phyloP scores from a whole-genome alignment of 2,888 invertebrate genomes.

The Marasmarcha lunaedactyla region DNA sequence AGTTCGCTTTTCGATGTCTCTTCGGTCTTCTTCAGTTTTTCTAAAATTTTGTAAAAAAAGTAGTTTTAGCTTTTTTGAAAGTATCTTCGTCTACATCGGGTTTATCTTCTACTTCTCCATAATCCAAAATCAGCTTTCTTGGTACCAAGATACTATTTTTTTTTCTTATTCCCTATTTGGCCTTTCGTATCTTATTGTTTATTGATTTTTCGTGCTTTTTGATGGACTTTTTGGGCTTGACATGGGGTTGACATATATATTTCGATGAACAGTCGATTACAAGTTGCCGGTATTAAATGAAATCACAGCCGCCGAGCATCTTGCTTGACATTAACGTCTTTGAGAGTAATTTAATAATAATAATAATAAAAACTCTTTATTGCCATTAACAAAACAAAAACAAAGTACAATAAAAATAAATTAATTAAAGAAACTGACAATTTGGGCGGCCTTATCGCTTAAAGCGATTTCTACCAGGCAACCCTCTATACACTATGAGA shows the following conservation, averaged over 20 bases:
- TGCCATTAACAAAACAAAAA: too few relatives aligned
- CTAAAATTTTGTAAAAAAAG: slow-evolving; percentile 9
- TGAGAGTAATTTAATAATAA: too few relatives aligned
- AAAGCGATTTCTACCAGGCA: too few relatives aligned
- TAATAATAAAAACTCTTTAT: too few relatives aligned
- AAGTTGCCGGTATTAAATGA: slow-evolving; percentile 8
- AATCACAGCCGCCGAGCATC: slow-evolving; percentile 9
- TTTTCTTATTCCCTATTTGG: slow-evolving; percentile 2
- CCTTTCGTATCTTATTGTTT: slow-evolving; percentile 3
- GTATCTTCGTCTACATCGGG: slow-evolving; percentile 10
- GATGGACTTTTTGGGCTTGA: slow-evolving; percentile 2
- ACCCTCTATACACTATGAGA: too few relatives aligned
- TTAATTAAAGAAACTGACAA: too few relatives aligned
- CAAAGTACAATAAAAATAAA: too few relatives aligned
- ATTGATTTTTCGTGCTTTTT: slow-evolving; percentile 3
- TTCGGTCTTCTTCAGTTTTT: not conserved
- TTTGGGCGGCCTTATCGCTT: too few relatives aligned
- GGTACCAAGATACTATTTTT: slow-evolving; percentile 5
- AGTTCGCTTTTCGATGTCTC: slow-evolving; percentile 5
- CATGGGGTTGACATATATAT: slow-evolving; percentile 6
- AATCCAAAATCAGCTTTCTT: slow-evolving; percentile 5
- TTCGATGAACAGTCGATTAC: slow-evolving; percentile 7
- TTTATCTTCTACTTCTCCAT: slow-evolving; percentile 8
- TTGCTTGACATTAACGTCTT: slow-evolving; percentile 6
- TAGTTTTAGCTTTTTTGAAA: slow-evolving; percentile 7